These are phyloP conservation scores for Indri indri DNA, from an alignment of 2,113 vertebrate species.

Conservation along the genomic window DNA sequence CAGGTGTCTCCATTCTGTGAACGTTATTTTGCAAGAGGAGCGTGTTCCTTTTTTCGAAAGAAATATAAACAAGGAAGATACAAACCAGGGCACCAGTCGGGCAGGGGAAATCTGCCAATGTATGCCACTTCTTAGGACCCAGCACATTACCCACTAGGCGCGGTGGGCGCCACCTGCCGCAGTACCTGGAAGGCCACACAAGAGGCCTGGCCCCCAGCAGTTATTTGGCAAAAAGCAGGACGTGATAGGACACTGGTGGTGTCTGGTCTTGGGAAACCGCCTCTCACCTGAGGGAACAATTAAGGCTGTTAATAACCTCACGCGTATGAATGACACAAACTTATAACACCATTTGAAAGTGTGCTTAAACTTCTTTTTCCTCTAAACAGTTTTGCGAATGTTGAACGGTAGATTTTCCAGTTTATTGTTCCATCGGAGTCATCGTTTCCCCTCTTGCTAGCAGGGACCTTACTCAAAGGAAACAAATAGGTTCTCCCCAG, in stretches of 20 bases:
- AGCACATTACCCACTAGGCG: neutral
- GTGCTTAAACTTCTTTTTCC: neutral
- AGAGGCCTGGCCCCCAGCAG: neutral
- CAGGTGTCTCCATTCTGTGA: neutral
- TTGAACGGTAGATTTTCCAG: neutral
- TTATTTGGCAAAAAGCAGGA: neutral
- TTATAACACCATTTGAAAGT: neutral
- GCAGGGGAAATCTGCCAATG: neutral
- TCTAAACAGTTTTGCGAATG: neutral
- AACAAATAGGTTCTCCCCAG: neutral
- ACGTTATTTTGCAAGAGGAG: neutral
- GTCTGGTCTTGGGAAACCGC: neutral
- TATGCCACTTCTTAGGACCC: neutral
- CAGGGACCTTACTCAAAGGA: no score
- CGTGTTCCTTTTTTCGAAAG: neutral
- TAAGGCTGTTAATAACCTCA: neutral
- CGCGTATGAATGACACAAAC: neutral
- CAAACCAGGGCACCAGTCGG: rapidly evolving
- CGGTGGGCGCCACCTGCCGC: neutral
- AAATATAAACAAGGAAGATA: neutral
- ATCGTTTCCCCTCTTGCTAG: neutral
- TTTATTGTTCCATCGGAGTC: neutral
- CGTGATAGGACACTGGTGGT: neutral
- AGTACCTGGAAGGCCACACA: neutral
- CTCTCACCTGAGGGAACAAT: neutral